Evolutionary conservation across 2,113 vertebrate species (phyloP), one percentile per base, ranked within the genome.

Genomic region (Eptesicus fuscus): DNA sequence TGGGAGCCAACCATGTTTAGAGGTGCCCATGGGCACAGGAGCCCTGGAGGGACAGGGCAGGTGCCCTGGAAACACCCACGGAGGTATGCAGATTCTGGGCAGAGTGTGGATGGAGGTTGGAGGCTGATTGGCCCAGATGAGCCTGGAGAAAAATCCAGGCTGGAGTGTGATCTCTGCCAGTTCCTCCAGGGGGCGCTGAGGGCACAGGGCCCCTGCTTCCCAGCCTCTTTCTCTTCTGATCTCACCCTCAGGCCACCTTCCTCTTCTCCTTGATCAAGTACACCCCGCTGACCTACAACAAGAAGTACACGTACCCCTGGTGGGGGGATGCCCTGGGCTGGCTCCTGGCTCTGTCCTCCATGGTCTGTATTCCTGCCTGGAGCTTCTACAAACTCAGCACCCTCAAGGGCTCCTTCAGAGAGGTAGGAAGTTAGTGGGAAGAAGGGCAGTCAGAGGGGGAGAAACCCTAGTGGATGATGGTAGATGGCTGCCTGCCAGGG

Each of bases 201-300:
- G 18, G 4, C 28, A 0, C 14, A 17, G 22, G 71, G 32, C 4
- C 3, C 14, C 32, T 37, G 9, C 76, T 37, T 22, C 91, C 37
- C 95, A 14, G 32, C 14, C 92, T 79, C 76, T 30, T 73, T 63
- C 82, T 97, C 78, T 12, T 73, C 53, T 86, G 2, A 56, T 90
- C 30, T 76, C 79, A 9, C 76, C 74, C 51, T 42, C 97, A 99
- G 99, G 99, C 99, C 73, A 99, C 99, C 1, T 99, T 99, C 97
- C 96, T 99, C 20, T 99, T 99, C 96, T 99, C 99, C 78, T 90
- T 99, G 97, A 98, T 99, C 97, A 99, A 99, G 97, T 99, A 99
- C 80, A 99, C 99, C 0, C 99, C 99, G 0, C 96, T 99, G 95
- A 99, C 99, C 32, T 99, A 99, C 98, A 99, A 99, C 97, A 99